Conservation (phyloP, 92 coral and sea anemone genomes). For the Desmophyllum pertusum region DNA sequence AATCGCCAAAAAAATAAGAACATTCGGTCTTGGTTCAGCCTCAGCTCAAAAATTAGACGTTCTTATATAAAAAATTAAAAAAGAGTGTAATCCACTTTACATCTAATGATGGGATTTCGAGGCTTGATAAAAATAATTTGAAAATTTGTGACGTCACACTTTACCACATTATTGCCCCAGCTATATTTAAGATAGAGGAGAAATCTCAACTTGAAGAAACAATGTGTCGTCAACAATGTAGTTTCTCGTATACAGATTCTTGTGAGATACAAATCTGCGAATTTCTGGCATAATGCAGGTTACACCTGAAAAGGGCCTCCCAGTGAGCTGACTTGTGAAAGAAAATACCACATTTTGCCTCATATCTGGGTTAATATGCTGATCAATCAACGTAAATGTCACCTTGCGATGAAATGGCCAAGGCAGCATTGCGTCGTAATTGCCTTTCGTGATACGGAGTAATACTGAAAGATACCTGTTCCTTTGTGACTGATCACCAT, state of each 20-base stretch:
- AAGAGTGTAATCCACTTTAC: no score
- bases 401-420: conserved; percentile 49
- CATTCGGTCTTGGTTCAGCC: no score
- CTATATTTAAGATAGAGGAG: background rate
- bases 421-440: conserved; percentile 39
- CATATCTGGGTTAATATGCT: background rate
- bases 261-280: conserved; percentile 50
- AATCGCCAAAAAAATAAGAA: no score
- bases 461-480: conserved; percentile 28
- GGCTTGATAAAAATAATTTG: no score
- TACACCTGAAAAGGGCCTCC: conserved; percentile 32
- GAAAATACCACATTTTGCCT: conserved; percentile 18
- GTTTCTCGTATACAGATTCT: conserved; percentile 20
- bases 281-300: conserved; percentile 36
- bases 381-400: conserved; percentile 43
- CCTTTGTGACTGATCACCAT: conserved; percentile 39
- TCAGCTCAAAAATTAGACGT: no score
- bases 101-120: no score
- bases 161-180: no score
- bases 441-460: conserved; percentile 20
- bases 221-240: conserved; percentile 46
- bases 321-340: conserved; percentile 17
- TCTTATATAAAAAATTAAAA: no score
- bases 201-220: conserved; percentile 38
- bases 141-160: no score